These are phyloP conservation scores for Junco hyemalis DNA, from an alignment of 2,113 vertebrate genomes.

Conservation along the genomic window DNA sequence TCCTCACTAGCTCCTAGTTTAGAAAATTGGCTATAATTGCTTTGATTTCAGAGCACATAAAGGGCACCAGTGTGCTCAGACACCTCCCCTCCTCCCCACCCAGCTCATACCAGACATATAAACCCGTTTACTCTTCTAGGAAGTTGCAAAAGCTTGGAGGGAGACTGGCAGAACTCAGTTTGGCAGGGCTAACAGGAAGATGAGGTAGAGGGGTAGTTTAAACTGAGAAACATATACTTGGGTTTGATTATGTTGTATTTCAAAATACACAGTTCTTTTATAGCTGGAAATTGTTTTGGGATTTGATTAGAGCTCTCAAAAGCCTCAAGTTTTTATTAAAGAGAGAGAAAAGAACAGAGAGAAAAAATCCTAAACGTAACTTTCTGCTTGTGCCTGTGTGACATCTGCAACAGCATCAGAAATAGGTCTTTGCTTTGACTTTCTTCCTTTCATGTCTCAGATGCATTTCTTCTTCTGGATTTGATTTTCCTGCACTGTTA, in stretches of 20 bases:
- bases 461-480: neutral
- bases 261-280: neutral
- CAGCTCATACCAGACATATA: neutral
- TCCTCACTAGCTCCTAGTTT: neutral
- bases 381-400: neutral
- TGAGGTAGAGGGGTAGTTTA: neutral
- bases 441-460: neutral
- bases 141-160: neutral
- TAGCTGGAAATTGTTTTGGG: neutral
- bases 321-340: neutral
- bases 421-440: neutral
- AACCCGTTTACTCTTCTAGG: neutral
- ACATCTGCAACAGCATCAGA: neutral
- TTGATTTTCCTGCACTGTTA: neutral
- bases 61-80: neutral
- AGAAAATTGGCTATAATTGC: neutral
- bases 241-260: constrained; percentile 1
- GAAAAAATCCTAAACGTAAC: neutral
- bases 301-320: constrained; percentile 13
- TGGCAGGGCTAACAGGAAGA: neutral
- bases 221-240: neutral
- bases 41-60: neutral
- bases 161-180: neutral
- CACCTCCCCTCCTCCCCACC: accelerated
- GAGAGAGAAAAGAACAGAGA: neutral